Evolutionary conservation across 2,113 vertebrate species (phyloP).

Genomic region (Hippotragus niger): DNA sequence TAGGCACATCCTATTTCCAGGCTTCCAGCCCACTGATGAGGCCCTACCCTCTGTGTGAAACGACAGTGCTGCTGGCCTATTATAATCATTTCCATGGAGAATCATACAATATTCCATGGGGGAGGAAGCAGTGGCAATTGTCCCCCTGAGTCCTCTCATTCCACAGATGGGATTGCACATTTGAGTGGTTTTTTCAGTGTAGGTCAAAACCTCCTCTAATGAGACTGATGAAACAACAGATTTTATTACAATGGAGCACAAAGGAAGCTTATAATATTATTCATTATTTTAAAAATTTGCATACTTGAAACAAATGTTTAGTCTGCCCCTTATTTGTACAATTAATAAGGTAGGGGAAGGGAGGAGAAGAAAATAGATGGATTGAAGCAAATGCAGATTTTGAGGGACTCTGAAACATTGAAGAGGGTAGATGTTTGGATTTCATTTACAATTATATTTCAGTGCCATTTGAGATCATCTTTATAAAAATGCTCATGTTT

Average conservation of each 20-base stretch:
- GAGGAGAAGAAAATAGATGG: not conserved
- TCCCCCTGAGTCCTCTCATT: not conserved
- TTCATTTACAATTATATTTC: not conserved
- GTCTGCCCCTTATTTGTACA: constrained; percentile 23
- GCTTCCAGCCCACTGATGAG: not conserved
- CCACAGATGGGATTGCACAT: constrained; percentile 34
- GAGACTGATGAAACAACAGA: constrained; percentile 51
- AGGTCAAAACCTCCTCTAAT: constrained; percentile 50
- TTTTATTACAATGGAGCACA: constrained; percentile 50
- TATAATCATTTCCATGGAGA: constrained; percentile 45
- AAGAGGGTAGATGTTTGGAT: not conserved
- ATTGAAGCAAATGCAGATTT: constrained; percentile 9
- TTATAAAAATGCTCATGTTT: not conserved
- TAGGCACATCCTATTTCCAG: not conserved
- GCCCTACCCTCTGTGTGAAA: not conserved
- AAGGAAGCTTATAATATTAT: constrained; percentile 24
- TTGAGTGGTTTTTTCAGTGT: constrained; percentile 21
- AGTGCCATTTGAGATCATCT: not conserved
- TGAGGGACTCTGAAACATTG: not conserved
- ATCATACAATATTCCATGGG: not conserved
- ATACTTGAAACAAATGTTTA: constrained; percentile 48
- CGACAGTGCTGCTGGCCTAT: not conserved
- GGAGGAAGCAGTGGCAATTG: not conserved
- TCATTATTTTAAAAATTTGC: constrained; percentile 45
- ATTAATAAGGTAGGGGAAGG: not conserved